Conservation (phyloP, 2,113 vertebrate genomes). For the Tachycineta bicolor region DNA sequence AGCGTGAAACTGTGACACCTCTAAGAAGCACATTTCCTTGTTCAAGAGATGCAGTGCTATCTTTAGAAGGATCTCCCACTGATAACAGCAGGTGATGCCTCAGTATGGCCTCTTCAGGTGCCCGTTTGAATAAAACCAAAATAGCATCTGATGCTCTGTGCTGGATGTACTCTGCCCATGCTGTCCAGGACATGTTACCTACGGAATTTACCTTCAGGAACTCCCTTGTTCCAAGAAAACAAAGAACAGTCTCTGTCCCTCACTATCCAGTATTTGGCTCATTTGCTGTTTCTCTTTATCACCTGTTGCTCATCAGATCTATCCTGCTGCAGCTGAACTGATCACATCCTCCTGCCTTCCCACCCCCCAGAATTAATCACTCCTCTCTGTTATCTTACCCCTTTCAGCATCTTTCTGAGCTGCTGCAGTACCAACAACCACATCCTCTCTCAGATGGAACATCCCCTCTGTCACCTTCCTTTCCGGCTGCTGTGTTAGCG, state of each 20-base stretch:
- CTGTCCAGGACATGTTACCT: not conserved
- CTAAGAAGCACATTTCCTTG: not conserved
- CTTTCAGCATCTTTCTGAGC: not conserved
- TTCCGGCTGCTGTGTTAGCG: conserved; percentile 16
- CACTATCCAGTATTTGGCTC: not conserved
- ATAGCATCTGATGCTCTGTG: not conserved
- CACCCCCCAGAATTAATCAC: not conserved
- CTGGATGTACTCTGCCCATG: not conserved
- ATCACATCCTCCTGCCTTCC: not conserved
- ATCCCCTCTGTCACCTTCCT: conserved; percentile 25
- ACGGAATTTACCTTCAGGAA: not conserved
- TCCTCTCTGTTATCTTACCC: not conserved
- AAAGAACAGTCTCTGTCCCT: not conserved
- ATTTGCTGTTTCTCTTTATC: not conserved
- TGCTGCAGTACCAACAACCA: not conserved
- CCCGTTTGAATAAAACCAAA: not conserved
- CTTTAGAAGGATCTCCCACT: not conserved
- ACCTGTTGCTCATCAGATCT: not conserved
- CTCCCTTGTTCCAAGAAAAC: not conserved
- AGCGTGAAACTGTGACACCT: not conserved
- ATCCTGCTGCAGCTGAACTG: not conserved
- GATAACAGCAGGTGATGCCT: not conserved
- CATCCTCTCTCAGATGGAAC: not conserved
- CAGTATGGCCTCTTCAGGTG: not conserved
- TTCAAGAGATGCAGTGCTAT: not conserved